Evolutionary conservation across 2,113 vertebrate genomes (phyloP), one percentile per base, ranked within the genome.

Genomic region (Oreotragus oreotragus): DNA sequence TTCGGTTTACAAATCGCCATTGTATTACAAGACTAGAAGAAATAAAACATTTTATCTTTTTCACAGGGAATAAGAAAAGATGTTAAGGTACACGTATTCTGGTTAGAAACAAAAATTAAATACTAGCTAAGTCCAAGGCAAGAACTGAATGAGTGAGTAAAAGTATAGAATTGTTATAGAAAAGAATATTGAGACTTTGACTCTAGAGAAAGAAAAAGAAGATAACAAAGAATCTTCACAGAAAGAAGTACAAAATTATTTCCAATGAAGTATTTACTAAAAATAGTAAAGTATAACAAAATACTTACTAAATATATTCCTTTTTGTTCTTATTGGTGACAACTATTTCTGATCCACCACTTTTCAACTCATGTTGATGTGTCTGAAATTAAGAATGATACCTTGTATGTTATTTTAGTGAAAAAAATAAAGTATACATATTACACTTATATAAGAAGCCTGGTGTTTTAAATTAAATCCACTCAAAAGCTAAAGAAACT

Each of bases 1-100:
- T 99, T 98, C 99, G 99, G 99, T 99, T 99, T 92, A 99, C 99
- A 98, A 99, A 99, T 94, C 99, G 99, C 99, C 99, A 99, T 91
- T 99, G 99, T 98, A 99, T 99, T 92, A 99, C 99, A 94, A 99
- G 99, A 98, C 99, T 99, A 90, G 97, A 98, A 85, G 66, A 70
- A 91, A 77, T 45, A 36, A 21, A 91, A 94, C 39, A 90, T 80
- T 66, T 88, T 23, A 62, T 25, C 7, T 93, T 93, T 95, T 60
- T 36, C n/a, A 87, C 5, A 47, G 30, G 53, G 87, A 93, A 6
- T 76, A 87, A 90, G 45, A 53, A 93, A 93, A 94, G 79, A 39
- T 15, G 12, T 62, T 73, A 76, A 96, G 58, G 5, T 12, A 36
- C 13, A 70, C n/a, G 79, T 80, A 83, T 85, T 84, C 49, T 28